Evolutionary conservation across 2,888 invertebrate species (phyloP), one percentile per base, ranked within the genome.

Genomic region (Phaedon cochleariae): DNA sequence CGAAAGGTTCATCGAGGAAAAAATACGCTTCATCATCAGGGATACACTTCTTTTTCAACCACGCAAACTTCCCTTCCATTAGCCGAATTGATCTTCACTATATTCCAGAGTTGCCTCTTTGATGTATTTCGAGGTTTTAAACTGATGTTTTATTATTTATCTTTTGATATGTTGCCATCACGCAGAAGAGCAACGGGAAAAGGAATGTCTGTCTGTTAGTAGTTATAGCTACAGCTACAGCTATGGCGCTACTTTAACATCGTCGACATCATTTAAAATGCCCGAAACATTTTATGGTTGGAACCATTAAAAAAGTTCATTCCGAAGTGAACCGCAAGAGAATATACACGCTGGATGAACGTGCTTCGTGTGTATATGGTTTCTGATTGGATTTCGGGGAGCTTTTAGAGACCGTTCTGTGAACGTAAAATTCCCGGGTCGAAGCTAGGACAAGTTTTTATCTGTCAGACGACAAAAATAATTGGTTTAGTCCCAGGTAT

Each of bases 281-380:
- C 68, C 74, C 69, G 68, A 70, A 72, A 74, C 74, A 74, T 71
- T 77, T 77, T 77, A 77, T 72, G 76, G 74, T 70, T 70, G 57
- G 54, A 63, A 70, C 76, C 70, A 76, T 77, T 77, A 79, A 77
- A 77, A 77, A 76, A 76, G 78, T 76, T 74, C 74, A 75, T 74
- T 72, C 66, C 65, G 71, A 75, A 77, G 75, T 72, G 15, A 76
- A 77, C 75, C 76, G 76, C 77, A 74, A 73, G 75, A 76, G 76
- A 73, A 75, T 77, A 76, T 77, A 75, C 75, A 76, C 71, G 74
- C 72, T 67, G 70, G 70, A 61, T 65, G 71, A 69, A 77, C 78
- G 78, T 77, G 77, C 73, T 69, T 51, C 59, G 75, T 71, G 65
- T 75, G 68, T 21, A 21, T 37, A 37, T 34, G 22, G 21, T 52